Evolutionary conservation across 2,888 invertebrate genomes (phyloP), one percentile per base, ranked within the genome.

Genomic region (Yponomeuta sedellus): DNA sequence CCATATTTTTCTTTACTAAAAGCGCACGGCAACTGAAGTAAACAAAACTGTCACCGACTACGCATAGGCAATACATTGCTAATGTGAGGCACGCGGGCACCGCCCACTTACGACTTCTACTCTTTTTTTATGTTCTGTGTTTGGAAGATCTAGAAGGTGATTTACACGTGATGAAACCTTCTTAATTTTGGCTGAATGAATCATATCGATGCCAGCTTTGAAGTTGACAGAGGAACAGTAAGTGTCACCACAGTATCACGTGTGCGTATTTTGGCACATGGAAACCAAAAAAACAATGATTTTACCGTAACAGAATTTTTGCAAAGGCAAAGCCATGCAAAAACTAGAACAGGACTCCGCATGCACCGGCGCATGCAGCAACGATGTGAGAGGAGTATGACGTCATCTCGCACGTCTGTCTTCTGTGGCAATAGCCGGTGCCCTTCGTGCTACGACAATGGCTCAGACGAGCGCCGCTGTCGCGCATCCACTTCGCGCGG

Each of bases 401-500:
- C 44, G 12, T 52, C 44, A 52, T 52, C 44, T 1, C 44, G 44
- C 16, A 52, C 44, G 44, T 52, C 44, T 8, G 44, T 52, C 16
- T 52, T 16, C 44, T 52, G 44, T 16, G 44, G 44, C 12, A 52
- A 52, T 16, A 52, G 44, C 16, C 44, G 44, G 44, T 52, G 44
- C 44, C 16, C 44, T 16, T 52, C 44, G 44, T 52, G 44, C 44
- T 52, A 52, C 44, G 44, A 52, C 44, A 16, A 12, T 40, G 56
- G 19, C 12, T 10, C 11, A 40, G 65, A 34, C n/a, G 77, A 77
- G 25, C 75, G 71, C 12, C 67, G 72, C 34, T 82, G 82, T 65
- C 77, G 75, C 2, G 79, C 88, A 0, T 80, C 88, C 8, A 88
- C 87, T 10, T 88, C 87, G 3, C 76, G 80, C 40, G 84, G 82